A percentile compares a stretch with the other conserved stretches of the same genome.
Conservation (phyloP, 2,113 vertebrate genomes). For the Coturnix japonica region DNA sequence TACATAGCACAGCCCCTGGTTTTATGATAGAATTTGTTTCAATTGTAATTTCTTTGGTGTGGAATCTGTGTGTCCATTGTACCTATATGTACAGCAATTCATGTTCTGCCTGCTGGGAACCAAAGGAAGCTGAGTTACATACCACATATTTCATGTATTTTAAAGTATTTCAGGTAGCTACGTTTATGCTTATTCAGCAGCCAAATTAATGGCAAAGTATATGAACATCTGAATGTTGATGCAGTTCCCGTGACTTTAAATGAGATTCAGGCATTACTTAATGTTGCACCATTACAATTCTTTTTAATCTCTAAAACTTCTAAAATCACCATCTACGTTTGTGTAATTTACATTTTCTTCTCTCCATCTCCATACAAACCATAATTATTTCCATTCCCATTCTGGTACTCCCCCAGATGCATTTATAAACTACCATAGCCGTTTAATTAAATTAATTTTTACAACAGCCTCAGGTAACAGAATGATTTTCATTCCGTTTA, state of each 20-base stretch:
- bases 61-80: background rate
- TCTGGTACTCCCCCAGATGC: constrained; percentile 9
- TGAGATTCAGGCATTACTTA: background rate
- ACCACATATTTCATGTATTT: background rate
- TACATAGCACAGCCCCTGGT: background rate
- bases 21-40: background rate
- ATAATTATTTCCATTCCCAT: background rate
- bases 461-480: constrained; percentile 19
- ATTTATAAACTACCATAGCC: background rate
- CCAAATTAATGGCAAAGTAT: background rate
- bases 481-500: background rate
- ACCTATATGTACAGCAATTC: background rate
- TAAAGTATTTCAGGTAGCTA: background rate
- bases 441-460: constrained; percentile 38
- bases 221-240: background rate
- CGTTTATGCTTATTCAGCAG: background rate
- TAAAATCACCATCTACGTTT: background rate
- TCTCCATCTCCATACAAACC: background rate
- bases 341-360: constrained; percentile 18
- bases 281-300: background rate
- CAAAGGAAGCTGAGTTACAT: background rate
- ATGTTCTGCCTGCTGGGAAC: background rate
- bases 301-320: background rate
- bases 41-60: background rate
- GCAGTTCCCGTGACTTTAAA: background rate